Evolutionary conservation across 2,113 vertebrate genomes (phyloP).

Genomic region (Propithecus coquereli): DNA sequence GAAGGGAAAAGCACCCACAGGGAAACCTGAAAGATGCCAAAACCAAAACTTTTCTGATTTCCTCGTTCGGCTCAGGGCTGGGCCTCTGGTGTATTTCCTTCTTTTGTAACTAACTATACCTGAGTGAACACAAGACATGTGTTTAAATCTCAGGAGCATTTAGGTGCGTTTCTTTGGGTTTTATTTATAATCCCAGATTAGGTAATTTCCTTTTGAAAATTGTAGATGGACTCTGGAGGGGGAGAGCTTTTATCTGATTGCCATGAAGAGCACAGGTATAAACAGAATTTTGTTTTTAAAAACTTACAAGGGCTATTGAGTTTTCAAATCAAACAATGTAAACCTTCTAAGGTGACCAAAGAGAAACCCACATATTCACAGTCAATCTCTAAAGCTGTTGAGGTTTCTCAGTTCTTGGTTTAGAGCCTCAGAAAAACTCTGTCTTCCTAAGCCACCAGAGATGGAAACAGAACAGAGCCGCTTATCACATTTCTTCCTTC

Average conservation of each 20-base stretch:
- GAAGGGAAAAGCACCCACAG: background rate
- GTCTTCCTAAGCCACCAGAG: background rate
- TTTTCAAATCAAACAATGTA: conserved; percentile 33
- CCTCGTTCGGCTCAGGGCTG: background rate
- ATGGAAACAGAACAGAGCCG: background rate
- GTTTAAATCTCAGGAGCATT: background rate
- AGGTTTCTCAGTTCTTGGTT: conserved; percentile 1
- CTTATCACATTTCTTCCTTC: conserved; percentile 12
- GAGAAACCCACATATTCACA: conserved; percentile 7
- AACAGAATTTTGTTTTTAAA: conserved; percentile 26
- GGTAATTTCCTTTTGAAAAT: conserved; percentile 39
- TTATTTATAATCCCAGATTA: conserved; percentile 47
- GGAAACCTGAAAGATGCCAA: background rate
- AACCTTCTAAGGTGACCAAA: background rate
- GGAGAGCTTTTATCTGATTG: background rate
- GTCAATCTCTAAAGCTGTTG: background rate
- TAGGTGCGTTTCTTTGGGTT: conserved; percentile 38
- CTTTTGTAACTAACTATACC: background rate
- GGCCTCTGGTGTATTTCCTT: background rate
- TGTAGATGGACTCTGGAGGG: background rate
- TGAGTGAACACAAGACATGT: background rate
- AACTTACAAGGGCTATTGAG: background rate
- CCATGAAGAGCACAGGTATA: background rate
- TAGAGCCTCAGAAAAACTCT: background rate
- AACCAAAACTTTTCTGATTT: background rate